phyloP scores from a whole-genome alignment of 2,797 vertebrate genomes.

The Acomys russatus region DNA sequence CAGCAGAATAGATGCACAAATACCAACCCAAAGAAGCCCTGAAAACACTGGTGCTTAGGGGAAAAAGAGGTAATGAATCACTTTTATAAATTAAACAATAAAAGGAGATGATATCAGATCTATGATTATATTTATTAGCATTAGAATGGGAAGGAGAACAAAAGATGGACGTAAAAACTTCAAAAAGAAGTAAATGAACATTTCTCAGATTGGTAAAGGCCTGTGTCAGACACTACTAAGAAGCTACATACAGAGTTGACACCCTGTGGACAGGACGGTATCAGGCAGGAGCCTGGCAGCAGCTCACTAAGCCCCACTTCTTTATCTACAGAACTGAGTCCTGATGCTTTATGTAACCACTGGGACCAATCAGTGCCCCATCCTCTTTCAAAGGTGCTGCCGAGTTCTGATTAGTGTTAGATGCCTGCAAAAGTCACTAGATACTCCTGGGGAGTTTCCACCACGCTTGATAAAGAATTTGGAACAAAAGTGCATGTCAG shows the following conservation, averaged over 20 bases:
- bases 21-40: not conserved
- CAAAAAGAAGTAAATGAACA: not conserved
- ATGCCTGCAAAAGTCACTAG: not conserved
- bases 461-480: not conserved
- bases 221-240: not conserved
- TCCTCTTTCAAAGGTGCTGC: not conserved
- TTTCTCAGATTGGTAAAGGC: conserved; percentile 10
- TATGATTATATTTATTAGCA: not conserved
- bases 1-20: not conserved
- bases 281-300: not conserved
- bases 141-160: not conserved
- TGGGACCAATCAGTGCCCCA: not conserved
- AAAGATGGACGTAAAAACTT: not conserved
- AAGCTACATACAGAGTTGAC: not conserved
- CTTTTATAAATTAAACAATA: not conserved
- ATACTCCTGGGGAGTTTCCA: not conserved
- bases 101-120: not conserved
- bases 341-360: not conserved
- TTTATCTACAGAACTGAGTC: not conserved
- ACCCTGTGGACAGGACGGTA: not conserved
- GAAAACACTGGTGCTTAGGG: not conserved
- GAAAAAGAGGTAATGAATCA: not conserved
- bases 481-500: not conserved
- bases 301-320: not conserved
- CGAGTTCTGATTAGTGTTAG: not conserved